Percentiles rank a stretch among this genome's conserved stretches.
Conservation (phyloP, 2,797 vertebrate genomes). For the Xenops minutus region DNA sequence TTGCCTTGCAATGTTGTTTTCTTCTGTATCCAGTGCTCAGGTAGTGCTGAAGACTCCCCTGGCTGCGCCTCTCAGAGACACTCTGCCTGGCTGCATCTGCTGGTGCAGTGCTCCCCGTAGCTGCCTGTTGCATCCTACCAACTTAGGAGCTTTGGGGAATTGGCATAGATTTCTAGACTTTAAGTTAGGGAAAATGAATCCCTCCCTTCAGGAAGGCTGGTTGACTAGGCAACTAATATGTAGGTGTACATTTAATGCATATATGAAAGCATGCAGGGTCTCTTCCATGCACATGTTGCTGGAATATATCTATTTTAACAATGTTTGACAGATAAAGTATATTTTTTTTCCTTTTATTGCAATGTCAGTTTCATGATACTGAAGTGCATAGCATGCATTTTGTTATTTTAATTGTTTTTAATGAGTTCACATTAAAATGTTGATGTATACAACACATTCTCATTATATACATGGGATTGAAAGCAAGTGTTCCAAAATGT, state of each 20-base stretch:
- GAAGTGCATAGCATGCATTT: background rate
- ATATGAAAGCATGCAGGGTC: background rate
- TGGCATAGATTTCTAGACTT: background rate
- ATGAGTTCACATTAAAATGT: background rate
- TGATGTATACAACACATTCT: background rate
- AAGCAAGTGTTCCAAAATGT: background rate
- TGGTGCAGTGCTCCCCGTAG: background rate
- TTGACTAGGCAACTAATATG: background rate
- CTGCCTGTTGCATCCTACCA: background rate
- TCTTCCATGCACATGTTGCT: rapidly evolving
- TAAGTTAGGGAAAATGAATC: background rate
- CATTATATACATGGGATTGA: background rate
- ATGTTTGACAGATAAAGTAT: background rate
- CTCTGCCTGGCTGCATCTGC: background rate
- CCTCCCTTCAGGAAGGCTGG: background rate
- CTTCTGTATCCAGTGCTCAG: rapidly evolving
- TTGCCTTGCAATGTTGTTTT: background rate
- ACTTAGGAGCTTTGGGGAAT: background rate
- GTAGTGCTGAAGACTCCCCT: background rate
- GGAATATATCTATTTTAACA: background rate
- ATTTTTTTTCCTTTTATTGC: background rate
- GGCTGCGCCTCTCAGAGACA: background rate
- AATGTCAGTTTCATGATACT: background rate
- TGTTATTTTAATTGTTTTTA: background rate
- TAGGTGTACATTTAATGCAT: background rate